phyloP scores from a whole-genome alignment of 2,888 invertebrate species.

The Arctia plantaginis region DNA sequence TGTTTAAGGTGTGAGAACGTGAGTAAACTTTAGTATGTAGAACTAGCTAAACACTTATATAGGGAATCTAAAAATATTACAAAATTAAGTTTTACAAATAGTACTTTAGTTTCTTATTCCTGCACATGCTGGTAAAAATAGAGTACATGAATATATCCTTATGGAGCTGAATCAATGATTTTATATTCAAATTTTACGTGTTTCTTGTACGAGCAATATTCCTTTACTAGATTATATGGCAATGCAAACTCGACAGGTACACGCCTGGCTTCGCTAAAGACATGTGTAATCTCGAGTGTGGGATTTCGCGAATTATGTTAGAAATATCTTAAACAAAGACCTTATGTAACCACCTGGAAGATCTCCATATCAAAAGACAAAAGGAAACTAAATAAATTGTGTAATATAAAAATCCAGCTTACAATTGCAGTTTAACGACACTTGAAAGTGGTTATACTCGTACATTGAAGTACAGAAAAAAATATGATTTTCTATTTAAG shows the following conservation, averaged over 20 bases:
- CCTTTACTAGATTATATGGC: slow-evolving; percentile 1
- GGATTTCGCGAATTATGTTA: slow-evolving; percentile 23
- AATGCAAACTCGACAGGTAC: neutral
- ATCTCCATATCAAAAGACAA: slow-evolving; percentile 20
- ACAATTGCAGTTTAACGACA: slow-evolving; percentile 5
- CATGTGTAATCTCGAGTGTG: slow-evolving; percentile 18
- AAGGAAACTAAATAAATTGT: slow-evolving; percentile 28
- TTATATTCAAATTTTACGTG: neutral
- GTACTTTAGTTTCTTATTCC: neutral
- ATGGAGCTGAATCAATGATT: neutral
- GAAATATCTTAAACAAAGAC: slow-evolving; percentile 26
- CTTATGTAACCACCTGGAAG: slow-evolving; percentile 29
- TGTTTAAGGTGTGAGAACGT: neutral
- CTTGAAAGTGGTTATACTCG: slow-evolving; percentile 2
- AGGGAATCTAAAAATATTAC: neutral
- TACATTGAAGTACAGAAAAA: slow-evolving; percentile 1
- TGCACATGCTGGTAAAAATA: neutral
- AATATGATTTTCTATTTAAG: neutral
- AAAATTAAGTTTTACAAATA: neutral
- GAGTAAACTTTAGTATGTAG: neutral
- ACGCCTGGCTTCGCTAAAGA: neutral
- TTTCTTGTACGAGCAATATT: neutral
- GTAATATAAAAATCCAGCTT: slow-evolving; percentile 24
- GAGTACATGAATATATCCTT: neutral
- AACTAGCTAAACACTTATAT: neutral